Percentiles rank a stretch among this genome's conserved stretches.
Evolutionary conservation across 2,113 vertebrate genomes (phyloP).

Genomic region (Noctilio leporinus): DNA sequence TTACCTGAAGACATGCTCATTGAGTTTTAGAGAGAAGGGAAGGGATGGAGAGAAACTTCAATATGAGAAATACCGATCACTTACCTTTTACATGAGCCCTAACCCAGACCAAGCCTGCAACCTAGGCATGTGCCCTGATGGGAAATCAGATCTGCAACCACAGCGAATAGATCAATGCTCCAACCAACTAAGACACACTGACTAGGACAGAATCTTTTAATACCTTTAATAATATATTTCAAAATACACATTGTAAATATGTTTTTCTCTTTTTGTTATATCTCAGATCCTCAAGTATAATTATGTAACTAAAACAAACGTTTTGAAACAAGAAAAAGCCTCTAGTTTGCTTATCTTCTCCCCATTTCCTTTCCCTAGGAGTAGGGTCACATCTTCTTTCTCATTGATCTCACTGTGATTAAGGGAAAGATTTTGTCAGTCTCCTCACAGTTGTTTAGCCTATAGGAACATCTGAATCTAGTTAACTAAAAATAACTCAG

Average conservation of each 20-base stretch:
- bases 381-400: background rate
- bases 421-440: background rate
- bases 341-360: background rate
- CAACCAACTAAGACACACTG: too few relatives aligned
- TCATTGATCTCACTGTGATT: background rate
- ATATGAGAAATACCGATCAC: too few relatives aligned
- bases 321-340: background rate
- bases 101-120: too few relatives aligned
- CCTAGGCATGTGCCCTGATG: too few relatives aligned
- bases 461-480: background rate
- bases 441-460: background rate
- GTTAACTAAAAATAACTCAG: conserved; percentile 19
- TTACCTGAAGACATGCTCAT: too few relatives aligned
- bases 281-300: background rate
- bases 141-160: too few relatives aligned
- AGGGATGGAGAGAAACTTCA: too few relatives aligned
- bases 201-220: background rate
- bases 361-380: too few relatives aligned
- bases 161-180: too few relatives aligned
- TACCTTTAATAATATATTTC: background rate
- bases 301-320: background rate
- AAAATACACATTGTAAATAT: background rate
- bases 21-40: too few relatives aligned
- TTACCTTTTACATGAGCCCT: too few relatives aligned
- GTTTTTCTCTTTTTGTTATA: background rate